These are phyloP conservation scores for Dermochelys coriacea DNA, from an alignment of 2,797 vertebrate genomes.

Conservation along the genomic window DNA sequence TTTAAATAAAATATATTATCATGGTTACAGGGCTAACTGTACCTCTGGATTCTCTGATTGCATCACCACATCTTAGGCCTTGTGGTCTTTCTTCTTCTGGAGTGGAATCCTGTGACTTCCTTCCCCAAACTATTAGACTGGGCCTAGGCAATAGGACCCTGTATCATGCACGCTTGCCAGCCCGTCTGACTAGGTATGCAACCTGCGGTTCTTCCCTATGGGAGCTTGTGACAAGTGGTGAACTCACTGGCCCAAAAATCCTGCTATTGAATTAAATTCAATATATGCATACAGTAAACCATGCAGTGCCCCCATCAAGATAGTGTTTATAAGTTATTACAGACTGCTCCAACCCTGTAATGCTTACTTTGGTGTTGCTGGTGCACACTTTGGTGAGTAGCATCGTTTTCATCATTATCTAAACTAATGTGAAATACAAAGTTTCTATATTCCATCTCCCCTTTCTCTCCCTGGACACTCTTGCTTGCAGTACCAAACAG, in stretches of 20 bases:
- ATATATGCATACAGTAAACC: neutral
- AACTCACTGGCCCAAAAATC: neutral
- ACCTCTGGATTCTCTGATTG: neutral
- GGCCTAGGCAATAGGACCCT: too few species aligned
- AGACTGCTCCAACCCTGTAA: rapidly evolving
- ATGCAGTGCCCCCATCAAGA: rapidly evolving
- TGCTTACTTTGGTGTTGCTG: neutral
- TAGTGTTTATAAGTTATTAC: neutral
- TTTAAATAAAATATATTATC: neutral
- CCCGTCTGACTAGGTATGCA: neutral
- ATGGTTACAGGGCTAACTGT: neutral
- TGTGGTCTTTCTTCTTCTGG: neutral
- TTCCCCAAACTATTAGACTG: too few species aligned
- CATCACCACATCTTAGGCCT: neutral
- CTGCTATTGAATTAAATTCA: neutral
- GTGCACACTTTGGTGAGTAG: too few species aligned
- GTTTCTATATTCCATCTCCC: neutral
- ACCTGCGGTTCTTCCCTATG: rapidly evolving
- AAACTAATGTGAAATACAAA: neutral
- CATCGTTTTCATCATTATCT: too few species aligned
- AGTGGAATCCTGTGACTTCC: neutral
- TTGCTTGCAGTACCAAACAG: neutral
- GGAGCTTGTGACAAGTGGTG: too few species aligned
- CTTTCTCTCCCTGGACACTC: rapidly evolving
- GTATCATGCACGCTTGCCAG: too few species aligned